Conservation (phyloP, 2,888 invertebrate genomes). For the Hemistola chrysoprasaria region DNA sequence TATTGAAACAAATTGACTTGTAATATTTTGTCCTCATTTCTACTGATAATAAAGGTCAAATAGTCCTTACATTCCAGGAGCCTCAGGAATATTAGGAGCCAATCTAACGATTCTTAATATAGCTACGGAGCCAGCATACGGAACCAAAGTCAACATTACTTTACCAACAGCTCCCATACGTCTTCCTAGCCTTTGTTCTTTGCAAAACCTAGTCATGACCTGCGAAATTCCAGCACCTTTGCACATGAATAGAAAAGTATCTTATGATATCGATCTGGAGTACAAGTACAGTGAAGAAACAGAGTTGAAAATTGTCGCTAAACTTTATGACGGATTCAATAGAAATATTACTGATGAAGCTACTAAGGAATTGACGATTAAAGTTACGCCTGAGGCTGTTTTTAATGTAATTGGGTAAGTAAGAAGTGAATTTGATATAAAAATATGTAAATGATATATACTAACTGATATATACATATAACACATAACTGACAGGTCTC, state of each 20-base stretch:
- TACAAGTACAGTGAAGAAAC: constrained; percentile 41
- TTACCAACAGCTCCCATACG: constrained; percentile 57
- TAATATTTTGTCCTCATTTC: too few relatives aligned
- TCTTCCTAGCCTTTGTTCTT: constrained; percentile 56
- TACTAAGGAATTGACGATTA: constrained; percentile 39
- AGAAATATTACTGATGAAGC: constrained; percentile 47
- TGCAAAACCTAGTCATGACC: constrained; percentile 48
- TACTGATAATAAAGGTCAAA: too few relatives aligned
- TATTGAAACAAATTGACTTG: too few relatives aligned
- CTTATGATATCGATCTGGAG: constrained; percentile 64
- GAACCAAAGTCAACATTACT: constrained; percentile 52
- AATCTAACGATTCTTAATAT: constrained; percentile 53
- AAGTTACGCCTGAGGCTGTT: constrained; percentile 46
- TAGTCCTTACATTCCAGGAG: constrained; percentile 63
- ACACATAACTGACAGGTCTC: too few relatives aligned
- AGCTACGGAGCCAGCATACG: constrained; percentile 65
- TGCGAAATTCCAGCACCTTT: constrained; percentile 62
- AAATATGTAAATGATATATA: too few relatives aligned
- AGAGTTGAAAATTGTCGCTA: constrained; percentile 43
- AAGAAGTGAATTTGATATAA: too few relatives aligned
- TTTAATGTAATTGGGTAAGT: constrained; percentile 60
- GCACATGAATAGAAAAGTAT: constrained; percentile 43
- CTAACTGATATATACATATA: too few relatives aligned
- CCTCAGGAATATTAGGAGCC: constrained; percentile 51
- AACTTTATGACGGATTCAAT: constrained; percentile 48